Evolutionary conservation across 2,888 invertebrate species (phyloP), one percentile per base, ranked within the genome.

Genomic region (Stenodema calcarata): DNA sequence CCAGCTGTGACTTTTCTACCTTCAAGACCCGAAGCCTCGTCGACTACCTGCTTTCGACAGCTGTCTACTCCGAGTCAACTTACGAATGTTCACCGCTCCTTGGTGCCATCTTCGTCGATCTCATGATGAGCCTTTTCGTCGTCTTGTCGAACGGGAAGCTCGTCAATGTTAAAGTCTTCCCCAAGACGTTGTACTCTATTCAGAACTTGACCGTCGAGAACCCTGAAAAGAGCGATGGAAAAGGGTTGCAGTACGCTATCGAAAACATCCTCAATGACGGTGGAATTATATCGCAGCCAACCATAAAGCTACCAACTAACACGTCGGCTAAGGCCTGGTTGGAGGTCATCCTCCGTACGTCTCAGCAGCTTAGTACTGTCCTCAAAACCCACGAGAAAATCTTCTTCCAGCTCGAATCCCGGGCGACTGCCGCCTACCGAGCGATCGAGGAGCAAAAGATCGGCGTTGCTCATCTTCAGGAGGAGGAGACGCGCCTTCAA

Each of bases 31-130:
- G 92, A 2, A 95, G 95, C 76, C 92, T 92, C 6, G 94, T 94
- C 0, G 95, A 95, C 62, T 96, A 96, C 90, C 91, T 95, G 47
- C 92, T 96, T 27, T 95, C 95, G 90, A 95, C 95, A 0, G 92
- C 93, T 89, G 91, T 91, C 0, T 90, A 91, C 80, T 91, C 91
- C 0, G 28, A 28, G 44, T 84, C 84, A 23, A 44, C 84, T 28
- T 90, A 91, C 18, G 90, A 91, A 87, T 90, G 92, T 0, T 94
- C 94, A 87, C 93, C 94, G 0, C 92, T 94, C 0, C 90, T 94
- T 27, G 94, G 94, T 28, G 92, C 94, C 88, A 92, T 93, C 0
- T 90, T 94, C 1, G 91, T 93, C 70, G 93, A 93, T 90, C 93
- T 93, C 90, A 94, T 94, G 0, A 93, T 93, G 23, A 92, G 93